phyloP scores from a whole-genome alignment of 2,888 invertebrate species.

The Cryptocephalus primarius region DNA sequence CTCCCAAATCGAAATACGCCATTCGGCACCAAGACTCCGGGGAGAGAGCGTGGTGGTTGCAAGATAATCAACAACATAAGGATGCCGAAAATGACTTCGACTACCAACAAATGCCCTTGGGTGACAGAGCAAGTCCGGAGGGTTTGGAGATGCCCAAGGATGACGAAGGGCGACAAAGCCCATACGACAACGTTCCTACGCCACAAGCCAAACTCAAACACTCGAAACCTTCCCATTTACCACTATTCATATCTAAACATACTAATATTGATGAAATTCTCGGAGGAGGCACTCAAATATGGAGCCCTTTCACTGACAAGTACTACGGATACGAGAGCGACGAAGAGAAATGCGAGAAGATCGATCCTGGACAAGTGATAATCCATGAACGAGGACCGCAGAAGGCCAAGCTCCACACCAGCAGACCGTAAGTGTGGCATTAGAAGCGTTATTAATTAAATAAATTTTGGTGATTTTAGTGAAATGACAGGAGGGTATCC shows the following conservation, averaged over 20 bases:
- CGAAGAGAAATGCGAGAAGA: conserved; percentile 52
- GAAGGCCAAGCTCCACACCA: conserved; percentile 50
- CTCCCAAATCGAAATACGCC: conserved; percentile 21
- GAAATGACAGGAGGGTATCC: conserved; percentile 15
- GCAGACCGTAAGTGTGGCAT: conserved; percentile 25
- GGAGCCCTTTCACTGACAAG: conserved; percentile 55
- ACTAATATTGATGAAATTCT: conserved; percentile 85
- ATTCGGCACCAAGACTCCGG: conserved; percentile 41
- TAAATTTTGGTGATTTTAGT: conserved; percentile 14
- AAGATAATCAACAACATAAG: conserved; percentile 38
- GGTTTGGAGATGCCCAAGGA: conserved; percentile 48
- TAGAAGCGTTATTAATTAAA: no score
- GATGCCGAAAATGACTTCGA: conserved; percentile 35
- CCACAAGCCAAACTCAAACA: conserved; percentile 11
- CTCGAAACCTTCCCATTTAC: conserved; percentile 33
- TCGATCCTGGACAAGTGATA: conserved; percentile 63
- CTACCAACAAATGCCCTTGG: conserved; percentile 42
- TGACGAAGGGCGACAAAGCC: conserved; percentile 45
- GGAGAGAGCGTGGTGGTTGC: conserved; percentile 47
- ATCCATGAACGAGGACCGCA: conserved; percentile 63
- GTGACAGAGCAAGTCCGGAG: conserved; percentile 72
- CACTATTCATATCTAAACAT: conserved; percentile 70
- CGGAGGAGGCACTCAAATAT: conserved; percentile 48
- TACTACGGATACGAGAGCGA: conserved; percentile 33
- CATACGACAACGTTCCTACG: conserved; percentile 57